Evolutionary conservation across 1,140 invertebrate species (phyloP), one percentile per base, ranked within the genome.

Genomic region (Macrobrachium rosenbergii): DNA sequence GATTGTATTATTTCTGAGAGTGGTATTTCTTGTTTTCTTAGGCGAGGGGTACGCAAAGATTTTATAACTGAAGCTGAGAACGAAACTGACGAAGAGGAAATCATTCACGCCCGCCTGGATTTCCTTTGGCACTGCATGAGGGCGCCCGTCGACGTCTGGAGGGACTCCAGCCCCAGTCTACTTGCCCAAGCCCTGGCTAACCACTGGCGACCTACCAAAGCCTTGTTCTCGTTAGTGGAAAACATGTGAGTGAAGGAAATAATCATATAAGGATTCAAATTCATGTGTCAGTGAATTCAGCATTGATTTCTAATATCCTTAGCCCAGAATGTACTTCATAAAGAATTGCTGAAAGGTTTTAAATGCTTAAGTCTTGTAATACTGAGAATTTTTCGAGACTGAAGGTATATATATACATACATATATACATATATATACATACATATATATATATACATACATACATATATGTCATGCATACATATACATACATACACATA

Each of bases 61-160:
- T 90, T 87, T 63, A 80, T 83, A 28, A 88, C 87, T 5, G 76
- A 81, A n/a, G 80, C 67, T n/a, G 76, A 79, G 16, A 75, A 79
- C 12, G 87, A 88, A 2, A 58, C 58, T 60, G 67, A 81, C 11
- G 76, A 77, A 2, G 77, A 28, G 0, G 59, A 75, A 3, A 59
- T 90, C 76, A 21, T 83, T n/a, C 92, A 92, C 76, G 83, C 89
- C 21, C 88, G 95, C 94, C 87, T 95, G 94, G 94, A 92, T 92
- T n/a, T 92, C 93, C 45, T 92, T 92, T 45, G 92, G 93, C 21
- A 91, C 90, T 60, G 92, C 92, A 2, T 91, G 93, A 58, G 92
- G 92, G 63, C 92, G 93, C 90, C 91, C 87, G 89, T 91, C 79
- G 91, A 91, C 84, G 86, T 92, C 64, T 92, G 93, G 21, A 90